Evolutionary conservation across 1,140 invertebrate species (phyloP).

Genomic region (Bombus ignitus): DNA sequence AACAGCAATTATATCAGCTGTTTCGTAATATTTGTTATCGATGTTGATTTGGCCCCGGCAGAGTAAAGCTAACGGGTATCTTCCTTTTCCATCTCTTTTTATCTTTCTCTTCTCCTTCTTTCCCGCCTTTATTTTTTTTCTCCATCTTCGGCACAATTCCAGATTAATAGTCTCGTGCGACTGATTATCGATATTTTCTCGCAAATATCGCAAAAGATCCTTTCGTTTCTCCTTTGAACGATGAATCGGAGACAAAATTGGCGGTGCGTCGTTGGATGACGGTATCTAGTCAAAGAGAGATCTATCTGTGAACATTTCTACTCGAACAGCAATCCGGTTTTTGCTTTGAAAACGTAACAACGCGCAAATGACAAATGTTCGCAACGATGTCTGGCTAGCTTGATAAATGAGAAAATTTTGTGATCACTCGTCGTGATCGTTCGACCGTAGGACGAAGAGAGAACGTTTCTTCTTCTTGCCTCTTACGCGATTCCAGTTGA

Average conservation of each 20-base stretch:
- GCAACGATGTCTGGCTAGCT: constrained; percentile 18
- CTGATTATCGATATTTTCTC: background rate
- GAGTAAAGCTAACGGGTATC: too few relatives aligned
- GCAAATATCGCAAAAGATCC: too few relatives aligned
- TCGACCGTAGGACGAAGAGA: constrained; percentile 17
- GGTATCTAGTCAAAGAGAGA: background rate
- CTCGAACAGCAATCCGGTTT: background rate
- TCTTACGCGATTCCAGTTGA: background rate
- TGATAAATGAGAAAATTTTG: constrained; percentile 60
- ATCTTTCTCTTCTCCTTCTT: too few relatives aligned
- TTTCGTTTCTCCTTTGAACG: too few relatives aligned
- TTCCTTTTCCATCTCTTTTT: too few relatives aligned
- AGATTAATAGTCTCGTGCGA: background rate
- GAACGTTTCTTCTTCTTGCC: too few relatives aligned
- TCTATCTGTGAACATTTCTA: background rate
- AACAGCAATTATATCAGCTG: background rate
- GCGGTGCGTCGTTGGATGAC: background rate
- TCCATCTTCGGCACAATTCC: too few relatives aligned
- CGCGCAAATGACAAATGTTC: constrained; percentile 20
- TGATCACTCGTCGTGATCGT: constrained; percentile 59
- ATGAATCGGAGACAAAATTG: background rate
- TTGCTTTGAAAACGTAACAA: background rate
- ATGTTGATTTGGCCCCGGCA: too few relatives aligned
- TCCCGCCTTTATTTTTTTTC: background rate
- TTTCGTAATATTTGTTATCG: too few relatives aligned